Evolutionary conservation across 2,113 vertebrate genomes (phyloP), one percentile per base, ranked within the genome.

Genomic region (Scomber scombrus): DNA sequence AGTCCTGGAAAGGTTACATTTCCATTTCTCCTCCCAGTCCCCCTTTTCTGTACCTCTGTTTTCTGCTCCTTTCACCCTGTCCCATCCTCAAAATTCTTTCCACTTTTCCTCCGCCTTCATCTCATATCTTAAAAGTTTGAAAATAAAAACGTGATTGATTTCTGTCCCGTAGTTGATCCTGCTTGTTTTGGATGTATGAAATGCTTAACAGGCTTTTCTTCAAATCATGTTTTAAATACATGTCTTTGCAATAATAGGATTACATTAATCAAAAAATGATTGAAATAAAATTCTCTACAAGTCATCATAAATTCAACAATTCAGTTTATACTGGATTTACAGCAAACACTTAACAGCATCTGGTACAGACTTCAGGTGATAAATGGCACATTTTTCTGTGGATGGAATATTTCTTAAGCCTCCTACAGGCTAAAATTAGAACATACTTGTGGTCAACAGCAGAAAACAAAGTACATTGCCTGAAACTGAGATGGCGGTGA

Each of bases 381-480:
- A 43, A 78, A 78, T 78, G 56, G 11, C 3, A 55, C 71, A 21
- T 6, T 62, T 7, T 64, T 79, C 15, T 43, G 16, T 14, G 51
- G 46, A 65, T 71, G 46, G 26, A 70, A 47, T 67, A 63, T 66
- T 73, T 77, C 43, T 46, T 29, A 50, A 21, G 26, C 64, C 66
- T 79, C 56, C 64, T 62, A 12, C 21, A 45, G 52, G 34, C 54
- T 34, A n/a, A 10, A 79, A 84, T 71, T 58, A 43, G 60, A 75
- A 55, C 13, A 11, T 21, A 34, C 3, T 12, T 13, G 29, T 77
- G 46, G 45, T 75, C 49, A 34, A 72, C 68, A 70, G n/a, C 40
- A 73, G 26, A 67, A 84, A 81, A 86, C 46, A 54, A 85, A 82
- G 29, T 15, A 45, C 57, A 62, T 80, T 45, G 49, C 58, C 71